Evolutionary conservation across 2,113 vertebrate genomes (phyloP), one percentile per base, ranked within the genome.

Genomic region (Nannobrachium achirus): DNA sequence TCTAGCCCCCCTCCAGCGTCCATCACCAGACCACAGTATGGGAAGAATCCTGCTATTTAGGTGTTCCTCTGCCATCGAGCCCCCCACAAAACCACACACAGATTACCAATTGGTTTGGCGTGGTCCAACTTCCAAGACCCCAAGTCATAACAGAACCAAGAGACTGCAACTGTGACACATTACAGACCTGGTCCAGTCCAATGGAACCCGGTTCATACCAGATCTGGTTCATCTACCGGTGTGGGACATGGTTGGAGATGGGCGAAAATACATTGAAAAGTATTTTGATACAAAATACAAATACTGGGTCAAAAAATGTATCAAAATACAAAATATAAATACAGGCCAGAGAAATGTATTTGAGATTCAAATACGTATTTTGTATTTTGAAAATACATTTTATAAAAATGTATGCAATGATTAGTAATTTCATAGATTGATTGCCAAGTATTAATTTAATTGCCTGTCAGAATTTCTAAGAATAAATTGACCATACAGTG

Each of bases 1-100:
- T 20, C 63, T 53, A 52, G 8, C 48, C 85, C 66, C 50, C 66
- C 66, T 71, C 75, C 80, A 74, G 52, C 62, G 74, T 80, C 75
- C 76, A 87, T 84, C 78, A 82, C 50, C 50, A 74, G 78, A 91
- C 88, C 87, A 80, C 84, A 88, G 81, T 52, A 89, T 80, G 81
- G 59, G 71, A 88, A 71, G 75, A 89, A 87, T 87, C 84, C 53
- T 58, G 77, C 80, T 88, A 77, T 88, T 85, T 74, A 89, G 86
- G 88, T 83, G 69, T 81, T 83, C 72, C 56, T 62, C 61, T 75
- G 69, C 71, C 71, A 82, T 82, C 65, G 20, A 71, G 67, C 75
- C 59, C 59, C 66, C n/a, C 16, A 80, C 65, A 56, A 85, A 89
- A 86, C 78, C 85, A 73, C 87, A 86, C 65, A 56, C 71, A 77